These are phyloP conservation scores for Tachyglossus aculeatus DNA, from an alignment of 2,797 vertebrate species.

Conservation along the genomic window DNA sequence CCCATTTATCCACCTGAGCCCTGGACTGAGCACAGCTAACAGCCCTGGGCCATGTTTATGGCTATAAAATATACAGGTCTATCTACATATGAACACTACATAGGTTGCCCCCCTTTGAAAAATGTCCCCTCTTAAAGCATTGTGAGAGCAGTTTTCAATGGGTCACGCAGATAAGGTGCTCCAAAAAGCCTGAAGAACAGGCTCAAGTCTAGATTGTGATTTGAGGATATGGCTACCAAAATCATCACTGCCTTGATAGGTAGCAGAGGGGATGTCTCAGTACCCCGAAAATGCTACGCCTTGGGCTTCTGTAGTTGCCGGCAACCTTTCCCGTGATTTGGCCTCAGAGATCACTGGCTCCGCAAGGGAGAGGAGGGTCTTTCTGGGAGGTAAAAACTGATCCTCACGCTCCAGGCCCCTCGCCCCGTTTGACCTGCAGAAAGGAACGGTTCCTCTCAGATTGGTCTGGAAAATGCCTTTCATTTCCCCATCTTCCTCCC, in stretches of 20 bases:
- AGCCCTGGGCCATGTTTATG: background rate
- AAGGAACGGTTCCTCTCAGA: fast-evolving
- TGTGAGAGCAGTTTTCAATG: too few relatives aligned
- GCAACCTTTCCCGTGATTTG: background rate
- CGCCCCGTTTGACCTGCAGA: background rate
- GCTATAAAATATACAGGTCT: background rate
- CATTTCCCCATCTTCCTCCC: background rate
- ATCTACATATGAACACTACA: background rate
- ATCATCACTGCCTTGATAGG: background rate
- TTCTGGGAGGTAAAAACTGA: too few relatives aligned
- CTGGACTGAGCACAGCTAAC: background rate
- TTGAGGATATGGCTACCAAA: background rate
- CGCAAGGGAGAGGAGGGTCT: fast-evolving
- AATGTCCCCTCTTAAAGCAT: background rate
- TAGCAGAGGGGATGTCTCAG: background rate
- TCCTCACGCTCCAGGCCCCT: background rate
- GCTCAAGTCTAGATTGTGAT: background rate
- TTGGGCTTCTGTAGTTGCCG: background rate
- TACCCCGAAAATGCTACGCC: background rate
- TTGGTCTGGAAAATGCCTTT: background rate
- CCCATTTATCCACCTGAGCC: slow-evolving; percentile 3
- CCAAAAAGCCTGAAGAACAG: background rate
- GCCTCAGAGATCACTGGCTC: background rate
- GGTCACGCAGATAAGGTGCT: background rate
- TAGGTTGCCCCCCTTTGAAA: background rate